Evolutionary conservation across 2,113 vertebrate genomes (phyloP).

Genomic region (Mus musculus): DNA sequence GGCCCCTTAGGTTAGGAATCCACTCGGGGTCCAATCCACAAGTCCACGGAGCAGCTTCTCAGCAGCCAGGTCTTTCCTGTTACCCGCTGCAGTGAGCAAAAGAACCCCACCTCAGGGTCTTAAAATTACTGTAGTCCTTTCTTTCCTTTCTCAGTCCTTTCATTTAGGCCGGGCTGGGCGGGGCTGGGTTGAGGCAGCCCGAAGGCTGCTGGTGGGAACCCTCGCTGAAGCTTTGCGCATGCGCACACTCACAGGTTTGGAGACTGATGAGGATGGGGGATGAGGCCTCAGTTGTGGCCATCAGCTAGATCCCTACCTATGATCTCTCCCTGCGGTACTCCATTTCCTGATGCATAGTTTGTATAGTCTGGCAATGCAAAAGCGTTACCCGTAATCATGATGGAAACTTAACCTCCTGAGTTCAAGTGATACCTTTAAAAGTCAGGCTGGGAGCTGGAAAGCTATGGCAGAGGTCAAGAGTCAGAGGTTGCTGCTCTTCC

Average conservation of each 20-base stretch:
- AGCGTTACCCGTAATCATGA: too few relatives aligned
- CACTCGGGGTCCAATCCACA: too few relatives aligned
- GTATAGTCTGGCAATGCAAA: too few relatives aligned
- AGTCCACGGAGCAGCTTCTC: background rate
- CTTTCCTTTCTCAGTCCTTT: background rate
- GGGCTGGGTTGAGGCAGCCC: background rate
- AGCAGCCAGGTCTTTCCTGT: background rate
- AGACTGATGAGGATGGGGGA: background rate
- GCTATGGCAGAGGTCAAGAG: too few relatives aligned
- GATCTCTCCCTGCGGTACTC: too few relatives aligned
- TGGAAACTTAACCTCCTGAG: too few relatives aligned
- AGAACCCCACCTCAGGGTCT: background rate
- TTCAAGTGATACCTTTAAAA: too few relatives aligned
- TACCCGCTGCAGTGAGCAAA: background rate
- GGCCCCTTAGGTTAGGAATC: background rate
- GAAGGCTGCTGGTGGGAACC: background rate
- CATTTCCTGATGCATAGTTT: too few relatives aligned
- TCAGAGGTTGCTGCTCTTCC: too few relatives aligned
- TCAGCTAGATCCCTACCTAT: too few relatives aligned
- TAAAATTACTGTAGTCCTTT: background rate
- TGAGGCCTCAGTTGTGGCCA: background rate
- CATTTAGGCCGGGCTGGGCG: too few relatives aligned
- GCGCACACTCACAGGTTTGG: background rate
- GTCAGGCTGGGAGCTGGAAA: too few relatives aligned
- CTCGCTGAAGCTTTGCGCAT: background rate